Evolutionary conservation across 2,113 vertebrate genomes (phyloP), one percentile per base, ranked within the genome.

Genomic region (Dinomys branickii): DNA sequence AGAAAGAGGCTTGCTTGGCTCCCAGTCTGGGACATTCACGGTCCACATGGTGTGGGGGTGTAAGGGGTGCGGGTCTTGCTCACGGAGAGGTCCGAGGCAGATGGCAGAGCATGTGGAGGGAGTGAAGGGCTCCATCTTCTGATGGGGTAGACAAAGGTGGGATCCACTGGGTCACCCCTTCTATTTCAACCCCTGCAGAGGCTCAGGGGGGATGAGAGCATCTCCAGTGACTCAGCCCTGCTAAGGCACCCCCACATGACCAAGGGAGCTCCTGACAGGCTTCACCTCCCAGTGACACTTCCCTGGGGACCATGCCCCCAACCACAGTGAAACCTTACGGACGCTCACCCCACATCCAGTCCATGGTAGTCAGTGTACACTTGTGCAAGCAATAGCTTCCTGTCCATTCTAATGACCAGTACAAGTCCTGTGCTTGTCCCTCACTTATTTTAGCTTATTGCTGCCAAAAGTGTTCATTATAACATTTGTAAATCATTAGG

Each of bases 301-400:
- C 19, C 44, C 80, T 13, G 33, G 35, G 52, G 19, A 35, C 52
- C 80, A 41, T 2, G n/a, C 11, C 30, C 56, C 35, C 56, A 24
- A 12, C 22, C 35, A 3, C 52, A 38, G 35, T 38, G 52, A 10
- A 35, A 30, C 16, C 9, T 2, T 17, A 52, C 33, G 78, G 77
- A 9, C 78, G 12, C 17, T 4, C 6, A 78, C n/a, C n/a, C 28
- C 75, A 56, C 11, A 24, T 13, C 22, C 22, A 13, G 10, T 7
- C 59, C 1, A 5, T 11, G 35, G 80, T 5, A 10, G 10, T 35
- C 35, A 22, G 7, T 2, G 4, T 41, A 8, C 17, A 1, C 19
- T 35, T 58, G 38, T 19, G 38, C 16, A n/a, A 47, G n/a, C 22
- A 12, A 9, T 14, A 2, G 47, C 33, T n/a, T 80, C 78, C 69